Conservation (phyloP, 2,113 vertebrate species). For the Laticauda colubrina region DNA sequence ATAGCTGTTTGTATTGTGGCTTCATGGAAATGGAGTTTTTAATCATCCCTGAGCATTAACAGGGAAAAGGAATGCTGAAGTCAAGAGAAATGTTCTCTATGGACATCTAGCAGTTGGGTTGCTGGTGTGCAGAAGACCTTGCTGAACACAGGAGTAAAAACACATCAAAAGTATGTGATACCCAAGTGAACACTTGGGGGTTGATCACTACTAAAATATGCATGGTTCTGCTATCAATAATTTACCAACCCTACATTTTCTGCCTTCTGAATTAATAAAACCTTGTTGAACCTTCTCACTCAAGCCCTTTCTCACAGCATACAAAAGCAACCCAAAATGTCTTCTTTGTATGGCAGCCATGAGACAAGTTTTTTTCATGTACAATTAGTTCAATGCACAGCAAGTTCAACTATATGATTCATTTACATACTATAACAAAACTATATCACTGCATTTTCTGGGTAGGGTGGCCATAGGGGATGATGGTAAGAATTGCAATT, state of each 20-base stretch:
- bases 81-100: conserved; percentile 31
- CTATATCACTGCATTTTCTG: background rate
- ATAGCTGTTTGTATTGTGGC: conserved; percentile 58
- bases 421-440: background rate
- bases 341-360: background rate
- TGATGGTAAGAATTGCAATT: background rate
- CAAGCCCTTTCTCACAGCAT: background rate
- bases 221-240: conserved; percentile 14
- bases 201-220: conserved; percentile 19
- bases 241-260: background rate
- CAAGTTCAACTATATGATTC: background rate
- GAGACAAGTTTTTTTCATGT: background rate
- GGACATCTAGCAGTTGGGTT: conserved; percentile 23
- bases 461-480: background rate
- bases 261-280: background rate
- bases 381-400: background rate
- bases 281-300: too few species aligned
- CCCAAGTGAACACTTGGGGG: conserved; percentile 3
- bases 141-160: background rate
- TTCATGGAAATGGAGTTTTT: conserved; percentile 54
- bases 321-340: background rate
- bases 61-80: conserved; percentile 18
- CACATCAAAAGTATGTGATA: background rate
- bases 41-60: conserved; percentile 34
- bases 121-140: conserved; percentile 10